Evolutionary conservation across 2,888 invertebrate species (phyloP), one percentile per base, ranked within the genome.

Genomic region (Neoascia interrupta): DNA sequence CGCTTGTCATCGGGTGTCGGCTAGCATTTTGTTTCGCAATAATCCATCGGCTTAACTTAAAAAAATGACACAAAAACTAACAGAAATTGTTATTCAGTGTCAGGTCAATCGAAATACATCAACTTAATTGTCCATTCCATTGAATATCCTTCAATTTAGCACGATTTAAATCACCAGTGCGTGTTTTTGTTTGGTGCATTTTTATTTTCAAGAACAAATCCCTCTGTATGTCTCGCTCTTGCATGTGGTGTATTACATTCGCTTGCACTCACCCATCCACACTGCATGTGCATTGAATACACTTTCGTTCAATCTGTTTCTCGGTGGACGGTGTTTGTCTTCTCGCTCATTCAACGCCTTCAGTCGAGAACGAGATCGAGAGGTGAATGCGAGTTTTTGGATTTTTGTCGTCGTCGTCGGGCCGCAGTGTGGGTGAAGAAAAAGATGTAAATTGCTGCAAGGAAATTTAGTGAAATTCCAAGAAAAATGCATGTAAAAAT

Each of bases 171-270:
- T 34, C 58, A 64, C 72, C 58, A 43, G 36, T 72, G 5, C 8
- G 31, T 75, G 63, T 79, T 72, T 76, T 73, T 79, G 73, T 79
- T 73, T 79, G 66, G 61, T 68, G 54, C 36, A 60, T 64, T 75
- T 75, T 75, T 69, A 56, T 63, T 66, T 41, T 41, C 31, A 39
- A 31, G 23, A 56, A 43, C 8, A 53, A 54, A 11, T 15, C 26
- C 15, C 16, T 45, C 15, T 19, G 11, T 43, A 10, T 26, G 5
- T 21, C 68, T 61, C 49, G 23, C 31, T 45, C 41, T 31, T n/a
- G 8, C n/a, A 31, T 31, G 31, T 6, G 3, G 16, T 54, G 13
- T 1, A 18, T 28, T 21, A n/a, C 16, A 13, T 11, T 45, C 15
- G 43, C 23, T 28, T 31, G 1, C 16, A 47, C 13, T 13, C 6